These are phyloP conservation scores for Calidris pygmaea DNA, from an alignment of 2,113 vertebrate species.

Conservation along the genomic window DNA sequence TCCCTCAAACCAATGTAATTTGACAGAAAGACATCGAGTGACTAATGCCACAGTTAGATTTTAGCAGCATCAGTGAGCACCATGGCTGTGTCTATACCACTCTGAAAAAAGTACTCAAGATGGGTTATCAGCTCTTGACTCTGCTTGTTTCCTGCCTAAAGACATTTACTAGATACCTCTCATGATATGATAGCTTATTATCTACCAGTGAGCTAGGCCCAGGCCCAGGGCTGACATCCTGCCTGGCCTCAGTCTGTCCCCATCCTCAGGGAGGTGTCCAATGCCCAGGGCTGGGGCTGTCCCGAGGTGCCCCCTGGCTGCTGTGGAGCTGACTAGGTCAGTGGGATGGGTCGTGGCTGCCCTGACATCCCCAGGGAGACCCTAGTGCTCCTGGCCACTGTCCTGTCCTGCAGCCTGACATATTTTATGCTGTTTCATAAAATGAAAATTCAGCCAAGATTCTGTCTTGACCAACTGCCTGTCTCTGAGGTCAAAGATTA, in stretches of 20 bases:
- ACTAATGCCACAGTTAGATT: background rate
- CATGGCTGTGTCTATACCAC: background rate
- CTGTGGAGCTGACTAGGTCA: background rate
- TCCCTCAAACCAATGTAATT: background rate
- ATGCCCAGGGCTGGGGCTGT: background rate
- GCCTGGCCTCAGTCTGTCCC: background rate
- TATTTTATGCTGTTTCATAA: background rate
- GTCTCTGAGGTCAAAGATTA: conserved; percentile 21
- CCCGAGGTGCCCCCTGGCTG: background rate
- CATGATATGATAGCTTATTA: background rate
- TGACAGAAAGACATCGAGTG: background rate
- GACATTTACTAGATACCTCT: background rate
- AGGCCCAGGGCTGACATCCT: background rate
- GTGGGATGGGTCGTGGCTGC: background rate
- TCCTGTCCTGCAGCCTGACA: background rate
- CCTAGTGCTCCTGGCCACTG: background rate
- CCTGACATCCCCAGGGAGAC: background rate
- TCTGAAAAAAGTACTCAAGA: background rate
- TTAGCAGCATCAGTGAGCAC: background rate
- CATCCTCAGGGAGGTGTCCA: rapidly evolving
- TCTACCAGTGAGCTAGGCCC: background rate
- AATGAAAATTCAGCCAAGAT: conserved; percentile 7
- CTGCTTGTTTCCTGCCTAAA: background rate
- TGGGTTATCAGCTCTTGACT: background rate
- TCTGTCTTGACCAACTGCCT: background rate